Percentiles rank a stretch among this genome's conserved stretches.
Conservation (phyloP, 2,888 invertebrate genomes). For the Diachrysia chrysitis region DNA sequence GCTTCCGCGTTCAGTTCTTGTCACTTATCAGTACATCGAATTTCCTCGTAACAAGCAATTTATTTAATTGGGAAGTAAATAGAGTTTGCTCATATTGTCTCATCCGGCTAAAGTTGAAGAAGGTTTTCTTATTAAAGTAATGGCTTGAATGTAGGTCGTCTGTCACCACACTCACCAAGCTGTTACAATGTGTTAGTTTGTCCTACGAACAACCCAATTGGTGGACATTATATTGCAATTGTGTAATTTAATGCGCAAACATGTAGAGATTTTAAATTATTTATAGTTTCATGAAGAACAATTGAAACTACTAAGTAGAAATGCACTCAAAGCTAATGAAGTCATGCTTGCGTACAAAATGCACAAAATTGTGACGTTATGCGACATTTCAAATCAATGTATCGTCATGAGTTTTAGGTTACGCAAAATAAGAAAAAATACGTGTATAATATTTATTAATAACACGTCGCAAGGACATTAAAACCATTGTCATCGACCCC, state of each 20-base stretch:
- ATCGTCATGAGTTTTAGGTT: too few relatives aligned
- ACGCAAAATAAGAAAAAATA: too few relatives aligned
- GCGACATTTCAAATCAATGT: too few relatives aligned
- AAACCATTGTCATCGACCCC: too few relatives aligned
- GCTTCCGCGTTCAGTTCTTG: slow-evolving; percentile 27
- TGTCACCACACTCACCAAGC: slow-evolving; percentile 5
- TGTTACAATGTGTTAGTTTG: not conserved
- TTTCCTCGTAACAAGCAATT: slow-evolving; percentile 59
- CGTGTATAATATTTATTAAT: too few relatives aligned
- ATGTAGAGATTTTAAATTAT: not conserved
- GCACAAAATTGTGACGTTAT: too few relatives aligned
- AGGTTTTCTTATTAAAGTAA: slow-evolving; percentile 42
- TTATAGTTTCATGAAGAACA: not conserved
- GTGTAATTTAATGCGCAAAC: not conserved
- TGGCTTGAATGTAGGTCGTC: slow-evolving; percentile 29
- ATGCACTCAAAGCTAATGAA: too few relatives aligned
- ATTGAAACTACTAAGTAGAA: too few relatives aligned
- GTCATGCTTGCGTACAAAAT: too few relatives aligned
- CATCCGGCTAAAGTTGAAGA: slow-evolving; percentile 24
- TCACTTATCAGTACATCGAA: slow-evolving; percentile 19
- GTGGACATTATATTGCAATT: not conserved
- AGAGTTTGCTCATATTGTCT: slow-evolving; percentile 39
- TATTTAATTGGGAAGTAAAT: slow-evolving; percentile 71
- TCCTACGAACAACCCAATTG: not conserved
- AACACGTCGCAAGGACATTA: too few relatives aligned